These are phyloP conservation scores for Orchesella cincta DNA, from an alignment of 1,140 invertebrate species.

Conservation along the genomic window DNA sequence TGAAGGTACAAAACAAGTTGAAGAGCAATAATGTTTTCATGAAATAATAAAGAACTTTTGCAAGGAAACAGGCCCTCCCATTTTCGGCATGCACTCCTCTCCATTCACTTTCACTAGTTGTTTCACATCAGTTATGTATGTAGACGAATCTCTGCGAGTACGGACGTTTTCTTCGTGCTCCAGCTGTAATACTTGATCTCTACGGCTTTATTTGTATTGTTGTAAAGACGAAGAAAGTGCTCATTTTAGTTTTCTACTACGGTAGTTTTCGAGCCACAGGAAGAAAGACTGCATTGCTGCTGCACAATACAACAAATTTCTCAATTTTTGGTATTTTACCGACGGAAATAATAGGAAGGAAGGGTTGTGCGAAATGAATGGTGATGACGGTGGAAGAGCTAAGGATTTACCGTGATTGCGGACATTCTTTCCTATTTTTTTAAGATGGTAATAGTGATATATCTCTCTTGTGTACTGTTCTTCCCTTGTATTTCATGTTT, in stretches of 20 bases:
- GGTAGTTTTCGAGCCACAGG: too few relatives aligned
- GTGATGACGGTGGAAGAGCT: background rate
- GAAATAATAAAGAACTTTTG: too few relatives aligned
- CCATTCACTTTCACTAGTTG: too few relatives aligned
- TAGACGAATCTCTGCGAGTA: too few relatives aligned
- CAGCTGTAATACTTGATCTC: too few relatives aligned
- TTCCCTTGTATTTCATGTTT: background rate
- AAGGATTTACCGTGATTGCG: background rate
- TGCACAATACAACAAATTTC: background rate
- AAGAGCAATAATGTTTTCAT: constrained; percentile 7
- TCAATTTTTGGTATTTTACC: background rate
- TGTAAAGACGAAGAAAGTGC: too few relatives aligned
- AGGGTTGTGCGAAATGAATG: background rate
- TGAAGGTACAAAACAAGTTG: background rate
- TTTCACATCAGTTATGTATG: too few relatives aligned
- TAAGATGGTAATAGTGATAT: constrained; percentile 8
- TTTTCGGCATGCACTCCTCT: background rate
- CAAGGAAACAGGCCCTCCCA: background rate
- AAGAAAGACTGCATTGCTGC: too few relatives aligned
- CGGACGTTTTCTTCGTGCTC: too few relatives aligned
- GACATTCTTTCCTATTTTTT: constrained; percentile 2
- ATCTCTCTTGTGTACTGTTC: background rate
- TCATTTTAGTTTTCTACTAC: too few relatives aligned
- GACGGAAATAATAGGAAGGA: background rate
- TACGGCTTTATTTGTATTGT: too few relatives aligned